Conservation (phyloP, 2,113 vertebrate species). For the Budorcas taxicolor region DNA sequence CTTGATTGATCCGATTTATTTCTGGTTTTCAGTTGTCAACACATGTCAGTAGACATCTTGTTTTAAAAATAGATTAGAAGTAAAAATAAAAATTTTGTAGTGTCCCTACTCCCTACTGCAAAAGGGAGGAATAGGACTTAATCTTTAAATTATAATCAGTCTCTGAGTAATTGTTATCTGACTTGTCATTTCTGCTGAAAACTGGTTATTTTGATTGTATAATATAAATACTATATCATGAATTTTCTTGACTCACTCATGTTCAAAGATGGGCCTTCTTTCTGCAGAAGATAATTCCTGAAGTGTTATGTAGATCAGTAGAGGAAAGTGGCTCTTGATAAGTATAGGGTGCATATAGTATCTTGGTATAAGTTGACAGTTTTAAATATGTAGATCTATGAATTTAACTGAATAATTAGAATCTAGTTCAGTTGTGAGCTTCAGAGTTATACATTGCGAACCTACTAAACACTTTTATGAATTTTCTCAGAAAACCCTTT, state of each 20-base stretch:
- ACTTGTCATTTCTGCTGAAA: background rate
- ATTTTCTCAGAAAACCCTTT: background rate
- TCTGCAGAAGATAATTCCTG: background rate
- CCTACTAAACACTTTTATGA: background rate
- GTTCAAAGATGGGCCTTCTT: background rate
- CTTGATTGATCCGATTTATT: background rate
- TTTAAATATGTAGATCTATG: background rate
- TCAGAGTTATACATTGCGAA: background rate
- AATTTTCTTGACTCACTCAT: background rate
- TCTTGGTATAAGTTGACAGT: background rate
- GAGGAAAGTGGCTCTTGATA: background rate
- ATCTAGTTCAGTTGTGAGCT: background rate
- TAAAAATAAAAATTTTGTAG: background rate
- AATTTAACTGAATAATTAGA: background rate
- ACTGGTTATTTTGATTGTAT: background rate
- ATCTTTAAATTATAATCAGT: background rate
- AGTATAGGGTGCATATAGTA: background rate
- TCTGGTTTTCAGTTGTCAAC: background rate
- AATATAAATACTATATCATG: background rate
- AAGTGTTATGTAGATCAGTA: background rate
- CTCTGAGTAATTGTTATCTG: background rate
- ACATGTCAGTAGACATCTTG: background rate
- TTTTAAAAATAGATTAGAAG: background rate
- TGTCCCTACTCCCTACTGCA: background rate
- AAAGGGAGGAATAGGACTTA: background rate